Evolutionary conservation across 2,888 invertebrate species (phyloP).

Genomic region (Aplocera efformata): DNA sequence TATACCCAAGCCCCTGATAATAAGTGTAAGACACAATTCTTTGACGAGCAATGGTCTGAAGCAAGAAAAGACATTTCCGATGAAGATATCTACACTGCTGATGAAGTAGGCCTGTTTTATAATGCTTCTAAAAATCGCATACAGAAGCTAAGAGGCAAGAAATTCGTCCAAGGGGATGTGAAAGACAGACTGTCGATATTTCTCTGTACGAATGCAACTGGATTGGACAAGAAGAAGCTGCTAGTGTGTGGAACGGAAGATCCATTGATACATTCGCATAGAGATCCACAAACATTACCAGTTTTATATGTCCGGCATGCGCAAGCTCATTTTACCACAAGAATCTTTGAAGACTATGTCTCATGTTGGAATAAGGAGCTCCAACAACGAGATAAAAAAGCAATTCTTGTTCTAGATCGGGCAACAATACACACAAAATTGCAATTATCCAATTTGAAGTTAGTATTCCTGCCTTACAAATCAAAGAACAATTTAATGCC

Average conservation of each 20-base stretch:
- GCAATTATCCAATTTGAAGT: slow-evolving; percentile 41
- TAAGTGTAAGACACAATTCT: slow-evolving; percentile 47
- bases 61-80: slow-evolving; percentile 37
- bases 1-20: slow-evolving; percentile 35
- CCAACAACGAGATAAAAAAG: slow-evolving; percentile 33
- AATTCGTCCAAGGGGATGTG: slow-evolving; percentile 44
- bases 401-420: slow-evolving; percentile 40
- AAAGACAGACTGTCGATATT: slow-evolving; percentile 46
- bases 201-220: slow-evolving; percentile 44
- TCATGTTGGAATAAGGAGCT: slow-evolving; percentile 46
- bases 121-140: slow-evolving; percentile 49
- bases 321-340: slow-evolving; percentile 46
- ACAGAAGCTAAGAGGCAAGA: slow-evolving; percentile 42
- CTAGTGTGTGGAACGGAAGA: slow-evolving; percentile 48
- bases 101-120: slow-evolving; percentile 47
- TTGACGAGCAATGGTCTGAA: slow-evolving; percentile 49
- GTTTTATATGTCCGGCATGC: slow-evolving; percentile 45
- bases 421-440: slow-evolving; percentile 49
- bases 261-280: slow-evolving; percentile 39
- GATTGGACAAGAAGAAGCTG: slow-evolving; percentile 43
- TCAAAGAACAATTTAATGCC: slow-evolving; percentile 43
- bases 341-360: slow-evolving; percentile 48
- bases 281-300: slow-evolving; percentile 41
- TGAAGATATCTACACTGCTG: slow-evolving; percentile 47
- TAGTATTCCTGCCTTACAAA: slow-evolving; percentile 51